Percentiles rank a stretch among this genome's conserved stretches.
Evolutionary conservation across 1,140 invertebrate genomes (phyloP).

Genomic region (Drosophila mauritiana): DNA sequence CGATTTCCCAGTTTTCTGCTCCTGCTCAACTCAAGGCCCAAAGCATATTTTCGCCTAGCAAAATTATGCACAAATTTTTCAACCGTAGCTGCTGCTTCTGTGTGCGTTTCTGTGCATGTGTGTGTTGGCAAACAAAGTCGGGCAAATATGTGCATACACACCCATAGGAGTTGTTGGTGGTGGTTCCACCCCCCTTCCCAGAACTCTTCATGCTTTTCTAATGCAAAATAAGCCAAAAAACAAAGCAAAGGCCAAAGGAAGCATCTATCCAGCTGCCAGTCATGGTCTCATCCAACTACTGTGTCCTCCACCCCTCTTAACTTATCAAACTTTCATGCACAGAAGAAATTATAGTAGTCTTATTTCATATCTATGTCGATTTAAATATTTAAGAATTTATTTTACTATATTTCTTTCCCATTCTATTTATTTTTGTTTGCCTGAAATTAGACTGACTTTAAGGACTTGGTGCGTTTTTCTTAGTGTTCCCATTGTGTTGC

Average conservation of each 20-base stretch:
- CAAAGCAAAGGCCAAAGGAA: constrained; percentile 39
- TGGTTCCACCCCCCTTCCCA: background rate
- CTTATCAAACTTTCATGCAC: background rate
- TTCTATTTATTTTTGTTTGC: background rate
- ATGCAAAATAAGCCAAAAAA: constrained; percentile 64
- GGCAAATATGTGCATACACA: constrained; percentile 59
- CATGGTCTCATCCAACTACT: constrained; percentile 17
- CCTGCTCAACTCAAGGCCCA: constrained; percentile 36
- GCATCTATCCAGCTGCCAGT: constrained; percentile 31
- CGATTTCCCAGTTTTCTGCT: constrained; percentile 24
- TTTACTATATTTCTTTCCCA: no score
- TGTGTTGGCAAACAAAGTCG: constrained; percentile 55
- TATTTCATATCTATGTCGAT: background rate
- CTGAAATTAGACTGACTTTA: background rate
- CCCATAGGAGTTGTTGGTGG: constrained; percentile 5
- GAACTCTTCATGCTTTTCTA: constrained; percentile 42
- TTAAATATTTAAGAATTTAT: background rate
- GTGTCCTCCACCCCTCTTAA: background rate
- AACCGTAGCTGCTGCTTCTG: constrained; percentile 22
- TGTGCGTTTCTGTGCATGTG: background rate
- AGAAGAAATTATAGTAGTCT: background rate
- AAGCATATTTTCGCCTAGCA: constrained; percentile 64
- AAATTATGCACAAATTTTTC: constrained; percentile 71
- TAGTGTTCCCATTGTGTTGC: background rate
- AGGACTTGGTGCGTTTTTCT: background rate